Conservation (phyloP, 2,113 vertebrate genomes). For the Labeo catla region DNA sequence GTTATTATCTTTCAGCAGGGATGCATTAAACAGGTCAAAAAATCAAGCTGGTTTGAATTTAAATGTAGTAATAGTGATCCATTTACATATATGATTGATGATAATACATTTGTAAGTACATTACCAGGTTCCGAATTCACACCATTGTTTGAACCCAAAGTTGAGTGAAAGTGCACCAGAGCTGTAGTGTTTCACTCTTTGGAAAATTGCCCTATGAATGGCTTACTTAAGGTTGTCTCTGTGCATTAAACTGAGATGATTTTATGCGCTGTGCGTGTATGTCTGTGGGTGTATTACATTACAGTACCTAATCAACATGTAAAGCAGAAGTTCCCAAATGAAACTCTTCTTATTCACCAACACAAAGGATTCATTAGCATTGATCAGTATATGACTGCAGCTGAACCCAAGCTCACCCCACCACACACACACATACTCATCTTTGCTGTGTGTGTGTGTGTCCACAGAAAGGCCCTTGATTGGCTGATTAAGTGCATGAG, state of each 20-base stretch:
- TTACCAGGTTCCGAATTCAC: not conserved
- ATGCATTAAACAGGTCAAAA: not conserved
- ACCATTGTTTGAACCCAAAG: not conserved
- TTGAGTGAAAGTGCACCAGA: not conserved
- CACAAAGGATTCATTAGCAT: constrained; percentile 33
- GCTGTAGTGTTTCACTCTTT: not conserved
- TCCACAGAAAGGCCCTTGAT: constrained; percentile 14
- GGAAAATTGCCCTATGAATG: not conserved
- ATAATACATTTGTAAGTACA: not conserved
- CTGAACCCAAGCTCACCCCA: not conserved
- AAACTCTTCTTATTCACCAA: constrained; percentile 21
- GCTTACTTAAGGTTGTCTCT: constrained; percentile 9
- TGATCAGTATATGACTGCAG: constrained; percentile 15
- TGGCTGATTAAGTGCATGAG: constrained; percentile 46
- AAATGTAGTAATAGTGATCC: not conserved
- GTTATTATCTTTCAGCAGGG: not conserved
- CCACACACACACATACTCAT: not conserved
- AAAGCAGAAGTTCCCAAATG: constrained; percentile 25
- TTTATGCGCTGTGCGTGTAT: not conserved
- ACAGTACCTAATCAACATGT: constrained; percentile 13
- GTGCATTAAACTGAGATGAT: not conserved
- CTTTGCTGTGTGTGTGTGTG: constrained; percentile 1
- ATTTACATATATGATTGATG: constrained; percentile 6
- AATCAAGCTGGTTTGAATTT: not conserved
- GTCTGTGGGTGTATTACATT: constrained; percentile 22